Evolutionary conservation across 2,888 invertebrate species (phyloP).

Genomic region (Nomada fucata): DNA sequence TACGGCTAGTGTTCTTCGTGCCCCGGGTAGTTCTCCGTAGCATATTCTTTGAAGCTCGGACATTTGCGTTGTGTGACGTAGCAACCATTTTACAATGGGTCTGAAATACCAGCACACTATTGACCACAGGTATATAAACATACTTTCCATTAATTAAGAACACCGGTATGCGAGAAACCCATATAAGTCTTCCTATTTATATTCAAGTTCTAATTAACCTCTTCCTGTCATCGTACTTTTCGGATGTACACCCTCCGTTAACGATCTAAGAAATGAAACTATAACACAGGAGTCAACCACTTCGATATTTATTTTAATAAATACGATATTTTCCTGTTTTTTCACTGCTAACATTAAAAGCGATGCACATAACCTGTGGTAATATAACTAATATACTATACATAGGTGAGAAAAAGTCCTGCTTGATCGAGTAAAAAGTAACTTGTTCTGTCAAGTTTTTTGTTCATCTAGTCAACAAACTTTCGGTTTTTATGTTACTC

Average conservation of each 20-base stretch:
- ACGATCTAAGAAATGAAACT: background rate
- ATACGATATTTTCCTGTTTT: slow-evolving; percentile 1
- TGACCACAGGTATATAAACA: slow-evolving; percentile 82
- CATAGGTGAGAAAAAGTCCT: slow-evolving; percentile 8
- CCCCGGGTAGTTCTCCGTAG: slow-evolving; percentile 92
- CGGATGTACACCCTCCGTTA: background rate
- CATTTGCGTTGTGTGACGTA: slow-evolving; percentile 93
- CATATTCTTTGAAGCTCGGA: slow-evolving; percentile 97
- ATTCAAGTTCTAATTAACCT: slow-evolving; percentile 39
- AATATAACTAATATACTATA: slow-evolving; percentile 2
- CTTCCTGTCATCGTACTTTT: slow-evolving; percentile 36
- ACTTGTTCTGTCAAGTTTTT: background rate
- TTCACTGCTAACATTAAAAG: slow-evolving; percentile 19
- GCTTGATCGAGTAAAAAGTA: slow-evolving; percentile 6
- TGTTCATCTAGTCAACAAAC: slow-evolving; percentile 9
- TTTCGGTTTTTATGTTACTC: slow-evolving; percentile 7
- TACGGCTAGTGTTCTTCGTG: slow-evolving; percentile 89
- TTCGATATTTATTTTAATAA: slow-evolving; percentile 4
- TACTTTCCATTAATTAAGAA: slow-evolving; percentile 57
- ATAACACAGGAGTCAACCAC: slow-evolving; percentile 1
- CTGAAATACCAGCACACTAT: slow-evolving; percentile 89
- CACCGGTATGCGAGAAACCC: slow-evolving; percentile 3
- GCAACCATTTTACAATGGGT: slow-evolving; percentile 95
- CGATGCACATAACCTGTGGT: slow-evolving; percentile 56
- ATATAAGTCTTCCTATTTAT: slow-evolving; percentile 8